Base-by-base conservation (phyloP, 2,888 invertebrate species). In the Polymixis flavicincta region DNA sequence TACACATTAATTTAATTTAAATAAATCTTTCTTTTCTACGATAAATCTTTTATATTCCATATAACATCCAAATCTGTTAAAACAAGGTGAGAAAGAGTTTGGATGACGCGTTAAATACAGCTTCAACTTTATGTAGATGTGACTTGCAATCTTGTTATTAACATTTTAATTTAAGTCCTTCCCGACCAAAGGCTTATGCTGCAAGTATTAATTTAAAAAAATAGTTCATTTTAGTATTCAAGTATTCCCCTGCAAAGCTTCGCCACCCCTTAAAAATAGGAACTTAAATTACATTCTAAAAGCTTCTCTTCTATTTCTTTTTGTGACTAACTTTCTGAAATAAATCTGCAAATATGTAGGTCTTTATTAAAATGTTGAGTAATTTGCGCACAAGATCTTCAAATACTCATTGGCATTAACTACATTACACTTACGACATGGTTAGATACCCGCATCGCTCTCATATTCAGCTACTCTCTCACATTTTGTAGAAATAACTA, bases 71-170 rank as follows among this genome's bases (percentile, higher is more conserved):
- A 90, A 86, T 81, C 85, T 84, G 84, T 80, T 76, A 82, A 74
- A 83, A 85, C 69, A 90, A 96, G 95, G 95, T 96, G 96, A 95
- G 96, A 94, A 88, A 85, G 78, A 81, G 89, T 92, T 93, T 94
- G 91, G 89, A 88, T 89, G 84, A 86, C 87, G 92, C 89, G 89
- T 87, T 90, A 87, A 89, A 89, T 89, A 90, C 87, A 88, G 94
- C 94, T 94, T 92, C 87, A 78, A 81, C 80, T 86, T 80, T 84
- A 78, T 87, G 82, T 87, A 87, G 85, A 88, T 88, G 82, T 89
- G 83, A 80, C 80, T 82, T 85, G 76, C 78, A 77, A 82, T 84
- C 71, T 84, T 86, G 81, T 84, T 81, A 84, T 85, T 85, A 87
- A 88, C 87, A 78, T 66, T 81, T 85, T 84, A 80, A 81, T 85